A percentile compares a stretch with the other conserved stretches of the same genome.
Evolutionary conservation across 2,113 vertebrate genomes (phyloP).

Genomic region (Chaenocephalus aceratus): DNA sequence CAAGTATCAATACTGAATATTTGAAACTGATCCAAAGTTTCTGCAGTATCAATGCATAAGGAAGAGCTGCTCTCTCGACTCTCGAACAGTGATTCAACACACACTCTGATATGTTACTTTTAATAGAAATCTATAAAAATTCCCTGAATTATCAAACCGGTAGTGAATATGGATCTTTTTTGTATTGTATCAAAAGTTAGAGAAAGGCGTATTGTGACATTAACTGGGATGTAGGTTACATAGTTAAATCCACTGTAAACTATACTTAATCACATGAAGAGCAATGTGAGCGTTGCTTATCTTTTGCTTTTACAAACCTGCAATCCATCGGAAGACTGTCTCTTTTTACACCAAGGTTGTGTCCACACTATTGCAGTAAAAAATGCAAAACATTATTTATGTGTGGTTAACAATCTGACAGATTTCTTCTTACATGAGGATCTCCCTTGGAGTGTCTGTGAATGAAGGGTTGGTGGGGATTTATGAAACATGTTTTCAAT

Average conservation of each 20-base stretch:
- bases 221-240: background rate
- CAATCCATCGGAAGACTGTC: background rate
- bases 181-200: no score
- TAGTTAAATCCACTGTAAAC: conserved; percentile 13
- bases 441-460: conserved; percentile 46
- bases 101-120: no score
- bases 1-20: no score
- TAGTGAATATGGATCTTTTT: no score
- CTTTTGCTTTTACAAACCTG: background rate
- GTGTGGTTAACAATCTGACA: conserved; percentile 59
- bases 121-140: no score
- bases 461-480: conserved; percentile 26
- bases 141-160: no score
- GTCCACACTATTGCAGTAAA: conserved; percentile 9
- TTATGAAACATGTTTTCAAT: conserved; percentile 69
- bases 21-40: no score
- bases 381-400: conserved; percentile 54
- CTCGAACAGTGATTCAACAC: no score
- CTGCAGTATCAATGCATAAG: no score
- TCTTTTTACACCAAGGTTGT: background rate
- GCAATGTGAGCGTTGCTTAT: conserved; percentile 15
- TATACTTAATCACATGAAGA: conserved; percentile 24
- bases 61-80: no score
- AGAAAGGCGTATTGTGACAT: no score
- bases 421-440: conserved; percentile 45